Base-by-base conservation (phyloP, 1,140 invertebrate genomes). In the Reticulitermes speratus region DNA sequence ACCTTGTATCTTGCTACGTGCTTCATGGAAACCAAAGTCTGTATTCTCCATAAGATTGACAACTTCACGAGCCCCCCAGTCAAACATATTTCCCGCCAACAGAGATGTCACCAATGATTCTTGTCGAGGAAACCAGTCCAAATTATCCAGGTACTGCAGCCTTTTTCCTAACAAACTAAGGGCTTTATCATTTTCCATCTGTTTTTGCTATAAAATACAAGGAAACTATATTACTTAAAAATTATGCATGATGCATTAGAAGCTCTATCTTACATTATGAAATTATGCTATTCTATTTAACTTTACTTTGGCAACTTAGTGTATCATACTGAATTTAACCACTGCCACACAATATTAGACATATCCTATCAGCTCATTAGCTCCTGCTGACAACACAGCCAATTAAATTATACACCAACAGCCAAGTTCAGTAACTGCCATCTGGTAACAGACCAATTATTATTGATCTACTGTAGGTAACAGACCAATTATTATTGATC, bases 31-130 rank as follows among this genome's bases (percentile, higher is more conserved):
- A 86, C 96, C 95, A 92, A 98, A 97, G 86, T 93, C 92, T 44
- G 92, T 91, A 85, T 92, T 92, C 19, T 98, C 96, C 92, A 99
- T 94, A 83, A 99, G 94, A 88, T 94, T 93, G 19, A 96, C 95
- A 21, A 98, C 96, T 90, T 97, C 97, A 90, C 96, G 95, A 2
- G 98, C 97, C 65, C 97, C 98, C 97, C 98, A 99, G 91, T 99
- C 98, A 92, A 99, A 99, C 91, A 99, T 97, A 92, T 99, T 99
- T 44, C 97, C 97, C 89, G 94, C 93, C 65, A 97, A 89, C 81
- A 96, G 90, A 25, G 94, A 94, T 75, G 91, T 89, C 55, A 94
- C 91, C 25, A 96, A 88, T 85, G 92, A 91, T 87, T 93, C 90
- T 87, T 94, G 92, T 87, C 93, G 92, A 83, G 93, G 91, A n/a